Evolutionary conservation across 1,140 invertebrate genomes (phyloP).

Genomic region (Hesperophylax magnus): DNA sequence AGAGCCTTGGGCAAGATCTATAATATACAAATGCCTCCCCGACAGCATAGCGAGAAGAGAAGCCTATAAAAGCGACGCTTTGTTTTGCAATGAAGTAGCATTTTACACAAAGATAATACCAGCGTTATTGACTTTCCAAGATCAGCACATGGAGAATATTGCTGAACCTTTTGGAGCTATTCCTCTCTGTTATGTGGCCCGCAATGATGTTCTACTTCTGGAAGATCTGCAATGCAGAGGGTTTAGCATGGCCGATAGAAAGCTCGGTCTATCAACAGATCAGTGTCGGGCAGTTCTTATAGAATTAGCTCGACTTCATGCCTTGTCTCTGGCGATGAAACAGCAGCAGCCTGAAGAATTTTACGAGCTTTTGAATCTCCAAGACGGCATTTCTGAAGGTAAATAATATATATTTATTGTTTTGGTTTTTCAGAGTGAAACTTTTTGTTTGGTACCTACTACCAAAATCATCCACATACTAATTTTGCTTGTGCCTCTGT

Average conservation of each 20-base stretch:
- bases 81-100: slow-evolving; percentile 80
- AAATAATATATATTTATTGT: not conserved
- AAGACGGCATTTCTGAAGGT: slow-evolving; percentile 69
- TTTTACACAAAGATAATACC: slow-evolving; percentile 81
- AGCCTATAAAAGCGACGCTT: slow-evolving; percentile 77
- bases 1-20: slow-evolving; percentile 72
- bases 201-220: slow-evolving; percentile 76
- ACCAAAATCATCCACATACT: too few species aligned
- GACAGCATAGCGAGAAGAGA: slow-evolving; percentile 75
- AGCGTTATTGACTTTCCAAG: slow-evolving; percentile 73
- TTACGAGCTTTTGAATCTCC: slow-evolving; percentile 70
- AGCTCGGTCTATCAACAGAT: slow-evolving; percentile 73
- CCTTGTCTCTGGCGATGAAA: slow-evolving; percentile 76
- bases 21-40: slow-evolving; percentile 81
- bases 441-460: too few species aligned
- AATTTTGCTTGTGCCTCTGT: too few species aligned
- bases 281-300: slow-evolving; percentile 75
- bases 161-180: slow-evolving; percentile 73
- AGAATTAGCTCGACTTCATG: slow-evolving; percentile 77
- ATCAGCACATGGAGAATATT: slow-evolving; percentile 61
- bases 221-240: slow-evolving; percentile 73
- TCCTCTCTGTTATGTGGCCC: slow-evolving; percentile 76
- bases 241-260: slow-evolving; percentile 79
- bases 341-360: slow-evolving; percentile 75
- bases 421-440: too few species aligned